phyloP scores from a whole-genome alignment of 2,797 vertebrate species.

The Selene dorsalis region DNA sequence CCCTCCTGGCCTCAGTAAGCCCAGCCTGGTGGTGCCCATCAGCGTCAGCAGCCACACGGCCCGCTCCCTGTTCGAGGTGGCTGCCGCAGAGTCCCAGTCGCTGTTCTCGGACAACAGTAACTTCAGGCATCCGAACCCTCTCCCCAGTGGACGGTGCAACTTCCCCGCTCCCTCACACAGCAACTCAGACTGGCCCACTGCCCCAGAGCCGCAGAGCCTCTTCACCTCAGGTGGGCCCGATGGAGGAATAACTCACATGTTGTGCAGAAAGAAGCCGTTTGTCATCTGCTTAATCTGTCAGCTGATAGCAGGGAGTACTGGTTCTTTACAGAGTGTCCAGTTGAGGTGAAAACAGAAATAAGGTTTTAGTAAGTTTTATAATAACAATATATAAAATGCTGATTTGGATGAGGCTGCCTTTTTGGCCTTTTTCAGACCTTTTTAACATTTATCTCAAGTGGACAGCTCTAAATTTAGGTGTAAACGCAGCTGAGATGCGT shows the following conservation, averaged over 20 bases:
- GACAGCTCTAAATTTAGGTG: too few relatives aligned
- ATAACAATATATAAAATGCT: too few relatives aligned
- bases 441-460: too few relatives aligned
- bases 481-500: too few relatives aligned
- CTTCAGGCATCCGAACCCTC: slow-evolving; percentile 93
- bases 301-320: too few relatives aligned
- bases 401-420: too few relatives aligned
- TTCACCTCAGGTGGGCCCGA: slow-evolving; percentile 90
- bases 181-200: slow-evolving; percentile 91
- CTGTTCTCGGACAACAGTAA: slow-evolving; percentile 93
- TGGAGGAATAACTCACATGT: background rate
- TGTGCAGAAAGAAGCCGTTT: background rate
- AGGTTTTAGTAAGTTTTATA: too few relatives aligned
- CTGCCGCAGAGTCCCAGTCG: slow-evolving; percentile 91
- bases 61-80: slow-evolving; percentile 90
- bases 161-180: slow-evolving; percentile 89
- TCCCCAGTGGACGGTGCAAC: slow-evolving; percentile 88
- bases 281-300: background rate
- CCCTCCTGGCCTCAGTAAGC: slow-evolving; percentile 90
- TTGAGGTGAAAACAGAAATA: too few relatives aligned
- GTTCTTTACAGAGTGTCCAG: too few relatives aligned
- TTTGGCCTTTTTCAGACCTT: too few relatives aligned
- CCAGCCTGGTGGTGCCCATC: slow-evolving; percentile 89
- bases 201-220: slow-evolving; percentile 94
- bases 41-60: slow-evolving; percentile 89